A percentile compares a stretch with the other conserved stretches of the same genome.
phyloP scores from a whole-genome alignment of 2,888 invertebrate genomes.

The Pteria penguin region DNA sequence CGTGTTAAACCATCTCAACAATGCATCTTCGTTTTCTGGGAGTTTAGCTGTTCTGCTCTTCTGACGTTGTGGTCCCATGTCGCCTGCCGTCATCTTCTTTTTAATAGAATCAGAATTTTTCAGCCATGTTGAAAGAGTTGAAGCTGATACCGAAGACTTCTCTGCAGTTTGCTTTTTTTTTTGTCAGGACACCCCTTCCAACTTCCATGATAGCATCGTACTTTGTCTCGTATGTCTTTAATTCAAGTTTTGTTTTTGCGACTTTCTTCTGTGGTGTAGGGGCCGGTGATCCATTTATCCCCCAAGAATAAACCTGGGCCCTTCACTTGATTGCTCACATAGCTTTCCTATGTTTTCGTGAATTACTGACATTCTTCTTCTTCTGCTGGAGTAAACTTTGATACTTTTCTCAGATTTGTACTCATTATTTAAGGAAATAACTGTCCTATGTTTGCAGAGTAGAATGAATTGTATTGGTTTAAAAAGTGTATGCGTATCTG shows the following conservation, averaged over 20 bases:
- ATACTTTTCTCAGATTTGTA: neutral
- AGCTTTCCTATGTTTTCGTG: neutral
- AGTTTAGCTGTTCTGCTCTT: conserved; percentile 30
- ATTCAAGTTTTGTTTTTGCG: conserved; percentile 23
- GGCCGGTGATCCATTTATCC: conserved; percentile 13
- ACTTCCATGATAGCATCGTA: conserved; percentile 44
- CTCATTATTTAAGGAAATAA: neutral
- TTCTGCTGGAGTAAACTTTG: neutral
- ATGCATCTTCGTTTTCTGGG: conserved; percentile 39
- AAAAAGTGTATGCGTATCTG: neutral
- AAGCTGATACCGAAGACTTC: conserved; percentile 39
- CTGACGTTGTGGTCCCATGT: conserved; percentile 30
- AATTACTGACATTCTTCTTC: neutral
- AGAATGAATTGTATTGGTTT: neutral
- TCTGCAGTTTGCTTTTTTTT: conserved; percentile 42
- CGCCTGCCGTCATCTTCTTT: conserved; percentile 23
- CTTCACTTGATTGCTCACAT: neutral
- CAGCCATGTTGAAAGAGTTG: conserved; percentile 48
- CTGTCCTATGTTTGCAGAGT: neutral
- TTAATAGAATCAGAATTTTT: conserved; percentile 41
- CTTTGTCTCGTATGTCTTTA: conserved; percentile 33
- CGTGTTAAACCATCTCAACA: conserved; percentile 38
- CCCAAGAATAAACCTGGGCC: neutral
- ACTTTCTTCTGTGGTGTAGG: neutral
- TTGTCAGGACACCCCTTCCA: conserved; percentile 38